These are phyloP conservation scores for Cyprinodon tularosa DNA, from an alignment of 2,113 vertebrate species.

Conservation along the genomic window DNA sequence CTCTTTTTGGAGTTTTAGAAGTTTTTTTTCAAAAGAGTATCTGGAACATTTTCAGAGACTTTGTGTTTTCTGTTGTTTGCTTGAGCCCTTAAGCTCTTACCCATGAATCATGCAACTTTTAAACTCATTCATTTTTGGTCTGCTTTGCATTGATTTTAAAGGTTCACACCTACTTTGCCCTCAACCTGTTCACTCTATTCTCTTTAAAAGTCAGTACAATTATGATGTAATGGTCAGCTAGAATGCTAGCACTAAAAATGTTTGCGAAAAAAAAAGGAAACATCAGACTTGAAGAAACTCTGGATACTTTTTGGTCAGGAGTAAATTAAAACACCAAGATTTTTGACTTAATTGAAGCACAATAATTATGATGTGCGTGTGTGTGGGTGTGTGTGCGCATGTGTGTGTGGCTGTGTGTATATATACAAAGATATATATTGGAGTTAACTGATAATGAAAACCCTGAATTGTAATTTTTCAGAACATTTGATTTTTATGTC, in stretches of 20 bases:
- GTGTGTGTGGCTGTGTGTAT: too few relatives aligned
- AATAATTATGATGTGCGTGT: not conserved
- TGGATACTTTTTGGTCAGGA: not conserved
- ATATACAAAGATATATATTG: too few relatives aligned
- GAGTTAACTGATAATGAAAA: too few relatives aligned
- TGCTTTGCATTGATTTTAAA: not conserved
- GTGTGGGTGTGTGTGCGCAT: too few relatives aligned
- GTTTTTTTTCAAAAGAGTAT: not conserved
- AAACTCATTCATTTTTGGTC: not conserved
- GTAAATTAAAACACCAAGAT: not conserved
- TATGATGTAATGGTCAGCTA: not conserved
- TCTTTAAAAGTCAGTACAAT: not conserved
- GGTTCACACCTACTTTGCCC: not conserved
- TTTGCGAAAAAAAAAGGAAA: not conserved
- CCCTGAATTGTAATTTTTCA: too few relatives aligned
- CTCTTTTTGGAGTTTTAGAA: not conserved
- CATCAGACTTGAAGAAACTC: not conserved
- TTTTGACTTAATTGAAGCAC: not conserved
- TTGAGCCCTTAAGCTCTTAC: not conserved
- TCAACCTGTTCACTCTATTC: not conserved
- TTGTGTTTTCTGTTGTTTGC: not conserved
- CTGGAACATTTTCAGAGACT: not conserved
- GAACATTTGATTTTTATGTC: too few relatives aligned
- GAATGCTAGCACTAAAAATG: not conserved
- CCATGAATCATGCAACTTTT: not conserved